Base-by-base conservation (phyloP, 2,113 vertebrate species). In the Marmota flaviventris region DNA sequence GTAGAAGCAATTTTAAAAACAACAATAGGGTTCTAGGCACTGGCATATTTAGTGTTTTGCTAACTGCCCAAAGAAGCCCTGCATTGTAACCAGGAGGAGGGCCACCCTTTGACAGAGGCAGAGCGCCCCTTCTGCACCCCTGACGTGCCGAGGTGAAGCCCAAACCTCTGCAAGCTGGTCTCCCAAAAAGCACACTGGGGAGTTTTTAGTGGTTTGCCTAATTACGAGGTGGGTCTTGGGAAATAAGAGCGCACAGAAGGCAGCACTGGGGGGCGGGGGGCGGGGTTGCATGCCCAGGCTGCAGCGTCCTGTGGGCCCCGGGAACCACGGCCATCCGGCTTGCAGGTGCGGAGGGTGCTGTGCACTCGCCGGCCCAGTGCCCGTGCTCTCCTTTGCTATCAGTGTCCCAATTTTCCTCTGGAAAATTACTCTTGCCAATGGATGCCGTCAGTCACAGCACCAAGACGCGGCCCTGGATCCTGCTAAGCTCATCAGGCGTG, bases 321-420 rank as follows among this genome's bases (percentile, higher is more conserved):
- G 37, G 39, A 58, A 48, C 7, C 56, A 56, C 2, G 13, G 63
- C 37, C 0, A 14, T 34, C 34, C n/a, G 24, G 56, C 11, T 5
- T 63, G 29, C 5, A 67, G 69, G n/a, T 4, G 10, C 6, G 0
- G 3, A 20, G 70, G 37, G 37, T 0, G 0, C 53, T n/a, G 32
- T 14, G 42, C 69, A 5, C 18, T 11, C 1, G 1, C 27, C 29
- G 8, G 5, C 32, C 29, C 8, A 1, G 86, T 0, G 0, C 13
- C 58, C 32, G 1, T 2, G 3, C 22, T 17, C 42, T 89, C 65
- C 51, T 39, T 72, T 1, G 18, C 48, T 27, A 29, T 56, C 24
- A 12, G n/a, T 1, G 20, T 56, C 39, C 42, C 1, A 0, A 34
- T 34, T 58, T 79, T 72, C 84, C 73, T 65, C 51, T 42, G 58